Evolutionary conservation across 2,797 vertebrate genomes (phyloP).

Genomic region (Lagocephalus sceleratus): DNA sequence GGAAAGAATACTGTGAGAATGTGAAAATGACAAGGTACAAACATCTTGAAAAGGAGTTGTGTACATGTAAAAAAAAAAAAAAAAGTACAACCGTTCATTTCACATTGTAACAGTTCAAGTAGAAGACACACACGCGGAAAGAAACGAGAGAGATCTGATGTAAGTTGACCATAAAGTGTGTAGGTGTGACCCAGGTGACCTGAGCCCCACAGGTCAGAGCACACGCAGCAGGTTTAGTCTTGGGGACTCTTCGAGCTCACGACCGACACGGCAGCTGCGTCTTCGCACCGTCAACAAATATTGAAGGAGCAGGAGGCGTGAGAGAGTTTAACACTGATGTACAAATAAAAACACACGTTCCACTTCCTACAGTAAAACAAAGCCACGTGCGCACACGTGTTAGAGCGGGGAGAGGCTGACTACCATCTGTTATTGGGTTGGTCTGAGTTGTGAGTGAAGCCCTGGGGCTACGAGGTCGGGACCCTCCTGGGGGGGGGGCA

Average conservation of each 20-base stretch:
- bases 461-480: conserved; percentile 20
- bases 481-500: conserved; percentile 22
- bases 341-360: neutral
- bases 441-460: conserved; percentile 18
- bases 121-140: conserved; percentile 10
- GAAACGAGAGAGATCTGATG: conserved; percentile 18
- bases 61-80: conserved; percentile 9
- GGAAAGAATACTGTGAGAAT: conserved; percentile 11
- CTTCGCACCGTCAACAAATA: neutral
- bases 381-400: conserved; percentile 10
- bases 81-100: conserved; percentile 6
- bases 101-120: conserved; percentile 31
- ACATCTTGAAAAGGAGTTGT: conserved; percentile 14
- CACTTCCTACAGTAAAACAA: conserved; percentile 15
- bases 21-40: conserved; percentile 10
- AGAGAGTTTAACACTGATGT: neutral
- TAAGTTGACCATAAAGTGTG: conserved; percentile 2
- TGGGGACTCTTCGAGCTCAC: conserved; percentile 1
- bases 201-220: conserved; percentile 4
- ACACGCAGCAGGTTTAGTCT: neutral
- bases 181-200: neutral
- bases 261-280: neutral
- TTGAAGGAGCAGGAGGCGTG: neutral
- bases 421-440: conserved; percentile 58
- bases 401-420: conserved; percentile 24